Conservation (phyloP, 2,888 invertebrate species). For the Acleris emargana region DNA sequence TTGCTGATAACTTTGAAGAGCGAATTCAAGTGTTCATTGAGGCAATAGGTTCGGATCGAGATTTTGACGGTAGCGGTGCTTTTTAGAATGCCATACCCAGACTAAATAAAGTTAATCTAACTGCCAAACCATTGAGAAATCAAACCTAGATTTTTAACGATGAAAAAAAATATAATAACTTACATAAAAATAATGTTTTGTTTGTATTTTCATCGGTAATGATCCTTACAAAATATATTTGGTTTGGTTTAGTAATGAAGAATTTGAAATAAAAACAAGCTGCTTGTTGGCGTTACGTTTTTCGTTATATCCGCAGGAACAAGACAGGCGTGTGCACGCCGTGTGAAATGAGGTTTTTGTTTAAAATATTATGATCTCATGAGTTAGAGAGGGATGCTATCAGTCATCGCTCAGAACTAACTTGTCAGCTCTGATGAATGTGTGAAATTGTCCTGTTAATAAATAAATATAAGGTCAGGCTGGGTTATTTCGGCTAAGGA, state of each 20-base stretch:
- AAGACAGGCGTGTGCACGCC: slow-evolving; percentile 70
- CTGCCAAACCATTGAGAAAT: no score
- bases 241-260: no score
- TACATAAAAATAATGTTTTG: no score
- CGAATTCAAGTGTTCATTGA: slow-evolving; percentile 9
- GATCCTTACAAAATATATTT: no score
- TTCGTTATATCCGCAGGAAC: slow-evolving; percentile 49
- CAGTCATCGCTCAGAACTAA: slow-evolving; percentile 30
- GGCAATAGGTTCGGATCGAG: background rate
- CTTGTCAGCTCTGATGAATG: background rate
- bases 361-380: slow-evolving; percentile 55
- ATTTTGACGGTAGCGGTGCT: no score
- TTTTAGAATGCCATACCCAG: no score
- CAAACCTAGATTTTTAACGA: background rate
- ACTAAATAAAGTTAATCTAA: no score
- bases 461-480: background rate
- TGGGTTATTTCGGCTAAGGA: no score
- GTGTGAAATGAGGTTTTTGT: slow-evolving; percentile 77
- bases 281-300: slow-evolving; percentile 1
- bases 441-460: slow-evolving; percentile 1
- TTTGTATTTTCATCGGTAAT: no score
- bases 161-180: no score
- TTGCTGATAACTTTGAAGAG: slow-evolving; percentile 28
- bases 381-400: slow-evolving; percentile 35
- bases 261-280: slow-evolving; percentile 7